phyloP scores from a whole-genome alignment of 2,797 vertebrate genomes.

The Anguilla marmorata region DNA sequence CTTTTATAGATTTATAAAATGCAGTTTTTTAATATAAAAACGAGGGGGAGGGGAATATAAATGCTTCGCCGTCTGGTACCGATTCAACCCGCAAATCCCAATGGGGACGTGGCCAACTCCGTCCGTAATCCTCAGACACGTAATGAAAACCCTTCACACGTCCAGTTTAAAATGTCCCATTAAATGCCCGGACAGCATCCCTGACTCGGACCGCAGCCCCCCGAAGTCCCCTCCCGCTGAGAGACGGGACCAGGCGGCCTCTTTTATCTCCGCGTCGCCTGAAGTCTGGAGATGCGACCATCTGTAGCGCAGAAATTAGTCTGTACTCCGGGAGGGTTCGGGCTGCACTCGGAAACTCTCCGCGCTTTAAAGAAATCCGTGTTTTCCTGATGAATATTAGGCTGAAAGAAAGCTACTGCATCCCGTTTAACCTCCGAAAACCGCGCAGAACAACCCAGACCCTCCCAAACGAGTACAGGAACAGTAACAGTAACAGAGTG shows the following conservation, averaged over 20 bases:
- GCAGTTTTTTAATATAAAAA: not conserved
- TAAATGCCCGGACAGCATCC: constrained; percentile 62
- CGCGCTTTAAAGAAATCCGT: not conserved
- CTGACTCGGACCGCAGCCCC: constrained; percentile 57
- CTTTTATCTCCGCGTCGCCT: constrained; percentile 56
- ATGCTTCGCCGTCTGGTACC: constrained; percentile 30
- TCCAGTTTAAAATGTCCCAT: constrained; percentile 82
- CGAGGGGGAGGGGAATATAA: constrained; percentile 1
- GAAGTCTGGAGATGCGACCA: constrained; percentile 58
- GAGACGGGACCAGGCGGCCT: constrained; percentile 55
- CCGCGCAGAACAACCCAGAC: not conserved
- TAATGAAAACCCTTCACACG: constrained; percentile 63
- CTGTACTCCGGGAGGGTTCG: constrained; percentile 24
- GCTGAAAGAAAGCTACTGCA: not conserved
- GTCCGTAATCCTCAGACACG: constrained; percentile 65
- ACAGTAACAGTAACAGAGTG: not conserved
- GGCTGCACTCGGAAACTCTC: not conserved
- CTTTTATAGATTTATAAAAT: not conserved
- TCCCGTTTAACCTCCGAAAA: not conserved
- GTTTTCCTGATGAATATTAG: not conserved
- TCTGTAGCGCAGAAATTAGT: constrained; percentile 50
- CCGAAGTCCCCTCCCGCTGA: constrained; percentile 72
- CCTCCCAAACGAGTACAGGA: not conserved
- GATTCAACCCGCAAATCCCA: constrained; percentile 50
- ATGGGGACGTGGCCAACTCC: constrained; percentile 58